These are phyloP conservation scores for Monoplex corrugatus DNA, from an alignment of 2,888 invertebrate species.

Conservation along the genomic window DNA sequence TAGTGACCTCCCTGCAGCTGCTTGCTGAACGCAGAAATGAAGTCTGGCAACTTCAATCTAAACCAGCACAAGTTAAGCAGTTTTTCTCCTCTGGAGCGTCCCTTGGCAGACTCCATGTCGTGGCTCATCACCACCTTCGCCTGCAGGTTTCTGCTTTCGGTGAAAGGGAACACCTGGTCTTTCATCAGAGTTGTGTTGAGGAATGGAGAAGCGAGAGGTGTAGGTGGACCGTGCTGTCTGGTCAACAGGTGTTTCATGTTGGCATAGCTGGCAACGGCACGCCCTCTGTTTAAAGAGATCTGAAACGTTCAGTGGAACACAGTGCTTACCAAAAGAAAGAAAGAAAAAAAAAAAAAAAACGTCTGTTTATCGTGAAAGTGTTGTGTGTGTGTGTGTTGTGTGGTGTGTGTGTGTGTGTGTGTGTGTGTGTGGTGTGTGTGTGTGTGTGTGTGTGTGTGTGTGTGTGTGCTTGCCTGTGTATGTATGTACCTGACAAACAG, in stretches of 20 bases:
- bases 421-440: too few species aligned
- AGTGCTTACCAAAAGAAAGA: not conserved
- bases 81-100: not conserved
- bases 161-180: not conserved
- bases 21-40: conserved; percentile 17
- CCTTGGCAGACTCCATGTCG: not conserved
- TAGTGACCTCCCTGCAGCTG: not conserved
- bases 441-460: too few species aligned
- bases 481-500: too few species aligned
- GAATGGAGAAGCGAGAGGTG: not conserved
- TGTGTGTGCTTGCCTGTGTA: too few species aligned
- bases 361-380: too few species aligned
- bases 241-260: not conserved
- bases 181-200: not conserved
- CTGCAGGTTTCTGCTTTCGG: conserved; percentile 15
- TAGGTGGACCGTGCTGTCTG: not conserved
- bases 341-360: not conserved
- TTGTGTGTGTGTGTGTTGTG: too few species aligned
- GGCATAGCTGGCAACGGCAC: not conserved
- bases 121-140: not conserved
- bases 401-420: too few species aligned
- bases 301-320: not conserved
- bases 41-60: not conserved
- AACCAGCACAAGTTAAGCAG: conserved; percentile 3
- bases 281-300: not conserved